Conservation (phyloP, 2,113 vertebrate species). For the Neodon shergylaensis region DNA sequence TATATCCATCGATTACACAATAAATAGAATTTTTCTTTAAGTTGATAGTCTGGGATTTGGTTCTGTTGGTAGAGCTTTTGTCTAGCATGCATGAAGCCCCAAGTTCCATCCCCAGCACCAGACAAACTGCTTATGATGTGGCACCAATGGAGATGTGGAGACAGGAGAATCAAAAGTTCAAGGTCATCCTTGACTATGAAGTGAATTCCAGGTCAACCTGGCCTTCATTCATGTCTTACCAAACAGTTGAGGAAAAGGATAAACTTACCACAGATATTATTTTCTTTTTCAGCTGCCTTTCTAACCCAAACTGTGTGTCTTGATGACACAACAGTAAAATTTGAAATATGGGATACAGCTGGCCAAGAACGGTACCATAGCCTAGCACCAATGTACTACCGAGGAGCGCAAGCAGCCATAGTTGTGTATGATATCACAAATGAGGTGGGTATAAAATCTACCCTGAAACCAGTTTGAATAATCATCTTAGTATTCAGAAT, state of each 20-base stretch:
- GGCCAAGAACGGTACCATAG: conserved; percentile 99
- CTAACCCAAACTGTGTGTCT: conserved; percentile 99
- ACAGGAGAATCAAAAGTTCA: background rate
- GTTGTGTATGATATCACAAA: conserved; percentile 99
- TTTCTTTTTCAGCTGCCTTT: conserved; percentile 94
- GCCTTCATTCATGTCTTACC: background rate
- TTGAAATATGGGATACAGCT: conserved; percentile 99
- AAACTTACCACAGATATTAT: conserved; percentile 57
- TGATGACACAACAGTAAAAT: conserved; percentile 99
- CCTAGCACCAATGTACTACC: conserved; percentile 99
- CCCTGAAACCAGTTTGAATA: background rate
- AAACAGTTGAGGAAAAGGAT: background rate
- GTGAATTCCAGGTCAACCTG: background rate
- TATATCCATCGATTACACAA: background rate
- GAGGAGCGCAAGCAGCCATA: conserved; percentile 98
- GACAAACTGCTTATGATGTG: background rate
- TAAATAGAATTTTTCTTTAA: background rate
- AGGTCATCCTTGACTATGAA: background rate
- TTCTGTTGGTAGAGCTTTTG: background rate
- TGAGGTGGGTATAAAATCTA: conserved; percentile 89
- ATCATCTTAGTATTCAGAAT: background rate
- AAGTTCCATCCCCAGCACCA: background rate
- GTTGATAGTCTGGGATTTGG: background rate
- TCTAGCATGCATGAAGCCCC: background rate
- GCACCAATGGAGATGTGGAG: background rate